Base-by-base conservation (phyloP, 2,797 vertebrate species). In the Rhadinocentrus ornatus region DNA sequence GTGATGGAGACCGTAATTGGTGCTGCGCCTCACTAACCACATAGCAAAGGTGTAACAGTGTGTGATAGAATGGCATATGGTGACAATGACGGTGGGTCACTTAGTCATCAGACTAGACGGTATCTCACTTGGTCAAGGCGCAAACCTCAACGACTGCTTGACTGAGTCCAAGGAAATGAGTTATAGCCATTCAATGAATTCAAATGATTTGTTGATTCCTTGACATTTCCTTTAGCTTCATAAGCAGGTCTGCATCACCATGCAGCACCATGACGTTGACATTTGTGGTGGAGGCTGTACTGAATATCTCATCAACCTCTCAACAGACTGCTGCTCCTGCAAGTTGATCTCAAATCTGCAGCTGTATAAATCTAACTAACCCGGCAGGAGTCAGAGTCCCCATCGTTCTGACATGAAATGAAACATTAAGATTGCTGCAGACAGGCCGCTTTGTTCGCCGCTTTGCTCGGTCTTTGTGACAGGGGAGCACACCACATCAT, bases 1-100 rank as follows among this genome's bases (percentile, higher is more conserved):
- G 60, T 71, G 80, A 86, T 71, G 75, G 78, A 75, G 80, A 73
- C 81, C 4, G 59, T 86, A 88, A 90, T 84, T 88, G 84, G 74
- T 15, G 72, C 66, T 59, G 70, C 48, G 74, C 84, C 91, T 91
- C 84, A 89, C 83, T 89, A 86, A 82, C 80, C 86, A 73, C 87
- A 91, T 18, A 79, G 78, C 81, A 78, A 82, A 90, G 84, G 86
- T 88, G 69, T 75, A 84, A 85, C 77, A 35, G 78, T 41, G 62
- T 82, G 73, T 75, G 77, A 83, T 78, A 54, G 75, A 78, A 79
- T 72, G 82, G 73, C 83, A 79, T 74, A 71, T 54, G 76, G 73
- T 15, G 60, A 61, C 26, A 22, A 68, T n/a, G n/a, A n/a, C n/a
- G n/a, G n/a, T n/a, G n/a, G n/a, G n/a, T n/a, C n/a, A n/a, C n/a